These are phyloP conservation scores for Catostomus latipinnis DNA, from an alignment of 2,797 vertebrate species.

Conservation along the genomic window DNA sequence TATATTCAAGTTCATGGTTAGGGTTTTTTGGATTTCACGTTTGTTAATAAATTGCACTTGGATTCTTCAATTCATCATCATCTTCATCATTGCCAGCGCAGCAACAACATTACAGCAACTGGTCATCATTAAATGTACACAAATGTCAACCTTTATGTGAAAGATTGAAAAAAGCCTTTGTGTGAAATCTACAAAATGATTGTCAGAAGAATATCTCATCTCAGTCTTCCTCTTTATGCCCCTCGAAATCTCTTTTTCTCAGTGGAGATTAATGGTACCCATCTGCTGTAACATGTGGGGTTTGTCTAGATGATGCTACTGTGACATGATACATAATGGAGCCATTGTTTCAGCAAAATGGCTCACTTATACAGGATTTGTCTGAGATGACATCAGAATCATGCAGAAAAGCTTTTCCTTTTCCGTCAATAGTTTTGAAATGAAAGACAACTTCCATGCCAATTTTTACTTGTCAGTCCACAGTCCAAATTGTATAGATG, in stretches of 20 bases:
- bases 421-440: constrained; percentile 19
- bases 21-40: too few relatives aligned
- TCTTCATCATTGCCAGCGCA: too few relatives aligned
- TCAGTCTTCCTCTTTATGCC: constrained; percentile 7
- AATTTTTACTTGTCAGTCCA: not conserved
- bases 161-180: not conserved
- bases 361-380: constrained; percentile 52
- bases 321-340: constrained; percentile 56
- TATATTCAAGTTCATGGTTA: too few relatives aligned
- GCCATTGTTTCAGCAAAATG: constrained; percentile 49
- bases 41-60: too few relatives aligned
- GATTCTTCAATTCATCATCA: too few relatives aligned
- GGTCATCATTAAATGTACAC: constrained; percentile 8
- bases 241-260: constrained; percentile 24
- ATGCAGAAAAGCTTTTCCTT: not conserved
- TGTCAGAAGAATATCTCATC: constrained; percentile 28
- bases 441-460: constrained; percentile 29
- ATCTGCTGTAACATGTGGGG: constrained; percentile 58
- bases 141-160: constrained; percentile 5
- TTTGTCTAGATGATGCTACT: constrained; percentile 56
- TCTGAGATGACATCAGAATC: constrained; percentile 32
- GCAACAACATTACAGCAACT: not conserved
- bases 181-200: constrained; percentile 37
- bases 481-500: not conserved
- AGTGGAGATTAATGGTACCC: constrained; percentile 51